Conservation (phyloP, 2,888 invertebrate genomes). For the Ptychoptera contaminata region DNA sequence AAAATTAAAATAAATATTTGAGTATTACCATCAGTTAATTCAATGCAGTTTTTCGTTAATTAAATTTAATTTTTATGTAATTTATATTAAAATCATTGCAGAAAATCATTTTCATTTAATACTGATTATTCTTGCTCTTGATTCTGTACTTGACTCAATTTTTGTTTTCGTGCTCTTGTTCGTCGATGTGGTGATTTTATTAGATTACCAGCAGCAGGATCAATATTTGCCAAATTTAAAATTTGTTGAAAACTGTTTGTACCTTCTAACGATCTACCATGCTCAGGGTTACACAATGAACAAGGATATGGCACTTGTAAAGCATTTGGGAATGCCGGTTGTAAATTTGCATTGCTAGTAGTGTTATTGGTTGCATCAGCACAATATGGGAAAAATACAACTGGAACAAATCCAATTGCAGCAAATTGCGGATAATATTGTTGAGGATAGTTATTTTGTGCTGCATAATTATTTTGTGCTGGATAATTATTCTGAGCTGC, state of each 20-base stretch:
- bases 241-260: slow-evolving; percentile 17
- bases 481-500: too few relatives aligned
- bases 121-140: slow-evolving; percentile 10
- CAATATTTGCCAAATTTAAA: slow-evolving; percentile 15
- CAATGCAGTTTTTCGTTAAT: not conserved
- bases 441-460: slow-evolving; percentile 11
- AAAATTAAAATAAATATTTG: slow-evolving; percentile 1
- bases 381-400: slow-evolving; percentile 53
- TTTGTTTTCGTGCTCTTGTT: slow-evolving; percentile 7
- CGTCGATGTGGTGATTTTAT: slow-evolving; percentile 16
- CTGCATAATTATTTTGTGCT: too few relatives aligned
- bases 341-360: slow-evolving; percentile 26
- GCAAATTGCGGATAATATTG: slow-evolving; percentile 26
- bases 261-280: slow-evolving; percentile 5
- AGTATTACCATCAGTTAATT: slow-evolving; percentile 1
- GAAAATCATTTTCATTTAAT: slow-evolving; percentile 3
- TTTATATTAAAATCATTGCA: slow-evolving; percentile 5
- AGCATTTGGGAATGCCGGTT: slow-evolving; percentile 43
- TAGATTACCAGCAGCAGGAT: slow-evolving; percentile 11
- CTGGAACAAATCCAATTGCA: slow-evolving; percentile 49
- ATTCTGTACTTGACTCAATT: not conserved
- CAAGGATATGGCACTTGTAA: slow-evolving; percentile 46
- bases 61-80: not conserved
- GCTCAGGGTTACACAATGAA: slow-evolving; percentile 35
- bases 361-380: slow-evolving; percentile 31